Percentiles rank a stretch among this genome's conserved stretches.
Evolutionary conservation across 2,113 vertebrate genomes (phyloP).

Genomic region (Syngnathus typhle): DNA sequence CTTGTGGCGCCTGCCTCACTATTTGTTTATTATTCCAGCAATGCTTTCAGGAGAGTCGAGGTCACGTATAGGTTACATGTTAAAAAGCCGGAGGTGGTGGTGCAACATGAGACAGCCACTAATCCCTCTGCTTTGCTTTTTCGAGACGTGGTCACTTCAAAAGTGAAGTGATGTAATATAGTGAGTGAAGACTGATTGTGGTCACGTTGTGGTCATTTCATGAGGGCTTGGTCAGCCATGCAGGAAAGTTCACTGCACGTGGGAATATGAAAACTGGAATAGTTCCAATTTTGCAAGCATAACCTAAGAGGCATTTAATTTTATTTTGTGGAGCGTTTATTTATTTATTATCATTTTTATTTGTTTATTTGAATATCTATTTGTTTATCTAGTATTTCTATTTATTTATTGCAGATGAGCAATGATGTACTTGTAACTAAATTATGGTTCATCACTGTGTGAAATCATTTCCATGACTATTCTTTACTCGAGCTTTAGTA

Average conservation of each 20-base stretch:
- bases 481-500: no score
- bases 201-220: conserved; percentile 6
- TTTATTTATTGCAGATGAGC: neutral
- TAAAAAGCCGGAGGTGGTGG: conserved; percentile 14
- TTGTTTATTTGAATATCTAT: no score
- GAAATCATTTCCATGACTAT: no score
- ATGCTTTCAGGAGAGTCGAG: conserved; percentile 32
- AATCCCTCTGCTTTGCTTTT: conserved; percentile 27
- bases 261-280: neutral
- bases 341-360: no score
- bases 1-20: conserved; percentile 10
- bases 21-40: conserved; percentile 25
- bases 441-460: no score
- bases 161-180: conserved; percentile 24
- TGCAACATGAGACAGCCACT: conserved; percentile 30
- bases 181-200: conserved; percentile 13
- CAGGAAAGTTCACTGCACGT: neutral
- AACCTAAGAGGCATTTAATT: neutral
- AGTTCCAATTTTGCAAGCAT: neutral
- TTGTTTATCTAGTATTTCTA: no score
- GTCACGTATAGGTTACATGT: conserved; percentile 31
- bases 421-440: neutral
- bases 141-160: conserved; percentile 27
- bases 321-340: no score
- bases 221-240: conserved; percentile 5